Percentiles rank a stretch among this genome's conserved stretches.
phyloP scores from a whole-genome alignment of 1,140 invertebrate genomes.

The Bilobella aurantiaca region DNA sequence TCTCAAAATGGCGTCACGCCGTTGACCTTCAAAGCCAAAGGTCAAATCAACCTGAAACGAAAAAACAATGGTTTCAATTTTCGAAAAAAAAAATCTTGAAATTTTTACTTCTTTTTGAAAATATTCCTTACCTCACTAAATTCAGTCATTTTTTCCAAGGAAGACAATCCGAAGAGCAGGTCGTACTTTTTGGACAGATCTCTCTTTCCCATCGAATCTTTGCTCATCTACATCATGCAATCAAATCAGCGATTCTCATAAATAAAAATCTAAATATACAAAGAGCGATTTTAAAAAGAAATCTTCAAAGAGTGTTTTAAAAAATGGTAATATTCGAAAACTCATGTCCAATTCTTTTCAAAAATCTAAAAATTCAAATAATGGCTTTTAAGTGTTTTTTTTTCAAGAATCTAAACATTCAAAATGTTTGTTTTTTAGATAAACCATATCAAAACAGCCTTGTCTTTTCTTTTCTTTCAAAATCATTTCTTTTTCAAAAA shows the following conservation, averaged over 20 bases:
- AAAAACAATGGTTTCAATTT: not conserved
- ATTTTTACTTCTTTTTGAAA: not conserved
- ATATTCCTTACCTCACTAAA: slow-evolving; percentile 41
- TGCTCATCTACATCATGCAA: not conserved
- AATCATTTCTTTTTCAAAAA: not conserved
- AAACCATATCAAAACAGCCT: too few species aligned
- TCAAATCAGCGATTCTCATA: too few species aligned
- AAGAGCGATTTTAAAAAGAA: too few species aligned
- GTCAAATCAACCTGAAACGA: slow-evolving; percentile 58
- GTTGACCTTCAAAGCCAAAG: slow-evolving; percentile 80
- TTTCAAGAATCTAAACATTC: too few species aligned
- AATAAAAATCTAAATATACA: too few species aligned
- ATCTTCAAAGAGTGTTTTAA: too few species aligned
- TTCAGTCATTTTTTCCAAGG: slow-evolving; percentile 46
- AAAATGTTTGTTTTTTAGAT: too few species aligned
- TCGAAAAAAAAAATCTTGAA: not conserved
- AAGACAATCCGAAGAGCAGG: slow-evolving; percentile 49
- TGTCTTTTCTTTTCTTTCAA: too few species aligned
- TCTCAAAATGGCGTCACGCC: slow-evolving; percentile 79
- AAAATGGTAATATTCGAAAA: too few species aligned
- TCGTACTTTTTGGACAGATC: slow-evolving; percentile 40
- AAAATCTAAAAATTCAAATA: too few species aligned
- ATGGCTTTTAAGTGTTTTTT: too few species aligned
- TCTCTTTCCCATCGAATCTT: slow-evolving; percentile 29
- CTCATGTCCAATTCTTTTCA: too few species aligned